Evolutionary conservation across 2,888 invertebrate species (phyloP).

Genomic region (Protophormia terraenovae): DNA sequence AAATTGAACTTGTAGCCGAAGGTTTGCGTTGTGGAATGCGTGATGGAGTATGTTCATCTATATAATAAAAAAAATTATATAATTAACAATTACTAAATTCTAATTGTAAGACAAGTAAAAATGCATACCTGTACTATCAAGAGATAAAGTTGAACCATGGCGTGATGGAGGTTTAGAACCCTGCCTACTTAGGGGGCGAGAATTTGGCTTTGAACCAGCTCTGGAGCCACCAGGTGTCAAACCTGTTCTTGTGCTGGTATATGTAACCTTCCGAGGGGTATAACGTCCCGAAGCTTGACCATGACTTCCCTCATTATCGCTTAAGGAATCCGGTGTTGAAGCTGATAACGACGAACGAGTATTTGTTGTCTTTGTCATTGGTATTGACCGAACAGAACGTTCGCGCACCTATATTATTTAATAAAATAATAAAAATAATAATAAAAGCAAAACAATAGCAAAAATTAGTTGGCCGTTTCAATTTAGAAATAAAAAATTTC

Average conservation of each 20-base stretch:
- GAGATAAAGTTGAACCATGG: slow-evolving; percentile 94
- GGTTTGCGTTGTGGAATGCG: slow-evolving; percentile 90
- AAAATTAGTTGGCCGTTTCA: not conserved
- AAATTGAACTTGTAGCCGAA: slow-evolving; percentile 83
- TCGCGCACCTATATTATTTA: slow-evolving; percentile 90
- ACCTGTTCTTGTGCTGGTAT: slow-evolving; percentile 83
- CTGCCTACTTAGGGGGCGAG: slow-evolving; percentile 91
- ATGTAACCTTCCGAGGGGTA: slow-evolving; percentile 86
- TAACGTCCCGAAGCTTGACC: slow-evolving; percentile 82
- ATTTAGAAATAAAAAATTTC: not conserved
- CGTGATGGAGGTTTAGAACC: slow-evolving; percentile 96
- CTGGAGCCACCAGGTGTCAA: slow-evolving; percentile 89
- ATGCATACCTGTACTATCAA: slow-evolving; percentile 91
- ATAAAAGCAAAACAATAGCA: not conserved
- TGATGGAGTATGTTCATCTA: slow-evolving; percentile 85
- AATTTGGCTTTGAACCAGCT: slow-evolving; percentile 90
- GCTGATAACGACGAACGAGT: slow-evolving; percentile 89
- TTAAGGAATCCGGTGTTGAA: slow-evolving; percentile 93
- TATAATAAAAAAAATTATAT: not conserved
- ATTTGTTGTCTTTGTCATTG: slow-evolving; percentile 89
- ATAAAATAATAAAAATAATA: not conserved
- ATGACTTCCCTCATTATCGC: slow-evolving; percentile 88
- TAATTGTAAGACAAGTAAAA: not conserved
- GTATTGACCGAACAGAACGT: slow-evolving; percentile 94
- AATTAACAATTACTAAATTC: not conserved